A percentile compares a stretch with the other conserved stretches of the same genome.
Conservation (phyloP, 2,113 vertebrate species). For the Gulo gulo region DNA sequence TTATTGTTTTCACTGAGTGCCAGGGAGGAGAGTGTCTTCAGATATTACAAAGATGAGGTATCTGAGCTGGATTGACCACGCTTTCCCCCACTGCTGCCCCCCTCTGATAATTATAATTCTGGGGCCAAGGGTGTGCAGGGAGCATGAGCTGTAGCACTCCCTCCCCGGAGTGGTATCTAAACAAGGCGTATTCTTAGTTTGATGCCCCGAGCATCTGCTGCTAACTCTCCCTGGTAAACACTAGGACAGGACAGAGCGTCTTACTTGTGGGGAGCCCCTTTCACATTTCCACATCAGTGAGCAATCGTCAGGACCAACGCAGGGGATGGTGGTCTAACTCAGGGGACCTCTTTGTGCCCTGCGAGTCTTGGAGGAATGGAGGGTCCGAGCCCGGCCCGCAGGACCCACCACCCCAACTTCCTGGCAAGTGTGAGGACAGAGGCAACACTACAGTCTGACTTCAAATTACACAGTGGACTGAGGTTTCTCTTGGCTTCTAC, state of each 20-base stretch:
- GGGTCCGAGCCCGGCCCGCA: background rate
- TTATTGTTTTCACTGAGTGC: background rate
- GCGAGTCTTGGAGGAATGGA: background rate
- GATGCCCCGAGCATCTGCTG: rapidly evolving
- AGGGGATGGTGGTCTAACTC: background rate
- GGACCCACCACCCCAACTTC: background rate
- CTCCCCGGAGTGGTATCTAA: too few relatives aligned
- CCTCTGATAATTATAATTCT: background rate
- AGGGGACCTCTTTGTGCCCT: background rate
- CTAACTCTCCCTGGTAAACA: background rate
- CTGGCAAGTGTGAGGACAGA: too few relatives aligned
- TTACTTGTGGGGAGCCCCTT: background rate
- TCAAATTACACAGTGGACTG: background rate
- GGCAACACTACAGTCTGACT: too few relatives aligned
- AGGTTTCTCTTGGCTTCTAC: background rate
- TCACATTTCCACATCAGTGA: background rate
- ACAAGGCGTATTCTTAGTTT: background rate
- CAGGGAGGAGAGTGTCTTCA: background rate
- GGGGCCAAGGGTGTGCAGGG: background rate
- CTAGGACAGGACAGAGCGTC: rapidly evolving
- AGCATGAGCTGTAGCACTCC: background rate
- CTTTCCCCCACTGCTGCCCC: background rate
- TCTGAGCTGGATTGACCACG: background rate
- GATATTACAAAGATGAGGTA: background rate
- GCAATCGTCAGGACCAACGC: background rate